Evolutionary conservation across 2,797 vertebrate genomes (phyloP), one percentile per base, ranked within the genome.

Genomic region (Borostomias antarcticus): DNA sequence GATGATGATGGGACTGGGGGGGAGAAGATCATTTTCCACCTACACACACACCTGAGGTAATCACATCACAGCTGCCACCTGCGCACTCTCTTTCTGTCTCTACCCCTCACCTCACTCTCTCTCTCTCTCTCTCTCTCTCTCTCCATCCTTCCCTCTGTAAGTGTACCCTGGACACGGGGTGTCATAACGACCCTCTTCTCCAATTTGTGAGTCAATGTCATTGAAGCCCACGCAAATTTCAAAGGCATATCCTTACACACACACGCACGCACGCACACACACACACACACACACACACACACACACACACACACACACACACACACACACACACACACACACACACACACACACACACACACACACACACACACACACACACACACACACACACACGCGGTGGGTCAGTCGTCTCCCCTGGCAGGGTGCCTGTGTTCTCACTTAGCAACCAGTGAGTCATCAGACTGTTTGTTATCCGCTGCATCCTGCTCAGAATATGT

Each of bases 261-360:
- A 48, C 45, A 48, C 7, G 45, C 4, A 21, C 45, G 35, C 35
- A 11, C 35, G 13, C 7, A 37, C 35, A 37, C 8, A 37, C 35
- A 37, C 35, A 37, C 35, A 37, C 35, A 37, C 35, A 5, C 35
- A 37, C 35, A 5, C 35, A 37, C 35, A 5, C 35, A 37, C 35
- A 37, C 35, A 37, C 1, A 37, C 35, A 37, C 35, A 37, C 35
- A 37, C 35, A 37, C 1, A 37, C 35, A 37, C 35, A 37, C 35
- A 37, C 45, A 47, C 45, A 47, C 17, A 47, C 45, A n/a, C 45
- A n/a, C 45, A 47, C 45, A 19, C 11, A 25, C 48, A 26, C 52
- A 30, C 19, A 23, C 51, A 28, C 23, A 54, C 62, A 37, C 21
- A 37, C 62, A 40, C 54, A 32, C 54, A n/a, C 54, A 32, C 54